Evolutionary conservation across 53 echinoderm and acorn worm genomes (phyloP).

Genomic region (Henricia sp.): DNA sequence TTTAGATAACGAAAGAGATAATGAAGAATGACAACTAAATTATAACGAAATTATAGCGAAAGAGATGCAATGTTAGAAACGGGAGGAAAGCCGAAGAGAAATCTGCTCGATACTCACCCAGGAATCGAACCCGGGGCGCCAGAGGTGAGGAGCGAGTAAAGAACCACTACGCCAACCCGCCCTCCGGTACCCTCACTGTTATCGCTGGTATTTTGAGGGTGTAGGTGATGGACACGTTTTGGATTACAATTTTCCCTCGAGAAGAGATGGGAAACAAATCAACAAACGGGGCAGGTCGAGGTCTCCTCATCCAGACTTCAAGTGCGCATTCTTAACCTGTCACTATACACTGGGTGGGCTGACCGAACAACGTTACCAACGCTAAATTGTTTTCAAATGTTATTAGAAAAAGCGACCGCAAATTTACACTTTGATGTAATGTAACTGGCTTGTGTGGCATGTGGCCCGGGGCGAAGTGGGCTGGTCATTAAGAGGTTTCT

Average conservation of each 20-base stretch:
- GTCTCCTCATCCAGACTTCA: not conserved
- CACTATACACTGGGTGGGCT: constrained; percentile 30
- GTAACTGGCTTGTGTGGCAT: constrained; percentile 26
- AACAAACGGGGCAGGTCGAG: not conserved
- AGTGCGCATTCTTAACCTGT: not conserved
- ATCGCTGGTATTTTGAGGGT: not conserved
- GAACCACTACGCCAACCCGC: not conserved
- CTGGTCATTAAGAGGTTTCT: constrained; percentile 23
- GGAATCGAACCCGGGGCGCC: no score
- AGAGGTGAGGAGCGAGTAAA: no score
- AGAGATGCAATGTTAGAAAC: no score
- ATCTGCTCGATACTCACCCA: no score
- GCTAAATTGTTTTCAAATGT: constrained; percentile 30
- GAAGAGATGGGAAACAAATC: not conserved
- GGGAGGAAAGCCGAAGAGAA: no score
- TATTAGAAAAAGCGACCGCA: constrained; percentile 46
- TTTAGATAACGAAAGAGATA: no score
- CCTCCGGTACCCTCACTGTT: not conserved
- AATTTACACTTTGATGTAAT: constrained; percentile 60
- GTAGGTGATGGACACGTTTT: not conserved
- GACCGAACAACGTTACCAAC: constrained; percentile 14
- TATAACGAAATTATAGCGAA: no score
- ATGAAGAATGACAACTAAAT: no score
- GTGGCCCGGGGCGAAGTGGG: constrained; percentile 16
- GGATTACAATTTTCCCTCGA: not conserved